Conservation (phyloP, 1,140 invertebrate genomes). For the Listronotus oregonensis region DNA sequence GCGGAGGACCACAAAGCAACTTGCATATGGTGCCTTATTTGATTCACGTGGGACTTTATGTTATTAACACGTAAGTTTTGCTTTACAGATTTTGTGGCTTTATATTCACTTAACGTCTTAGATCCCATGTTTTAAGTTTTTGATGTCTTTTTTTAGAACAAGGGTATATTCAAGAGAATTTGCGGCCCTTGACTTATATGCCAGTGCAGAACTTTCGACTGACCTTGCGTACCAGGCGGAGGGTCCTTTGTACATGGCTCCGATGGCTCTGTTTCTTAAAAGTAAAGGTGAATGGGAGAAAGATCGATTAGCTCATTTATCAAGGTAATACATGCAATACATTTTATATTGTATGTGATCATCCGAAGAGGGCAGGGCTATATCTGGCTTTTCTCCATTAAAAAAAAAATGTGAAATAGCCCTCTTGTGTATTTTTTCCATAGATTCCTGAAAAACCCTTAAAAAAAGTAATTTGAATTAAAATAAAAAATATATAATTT, state of each 20-base stretch:
- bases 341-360: too few relatives aligned
- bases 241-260: conserved; percentile 84
- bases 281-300: conserved; percentile 72
- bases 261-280: conserved; percentile 79
- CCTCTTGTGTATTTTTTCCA: too few relatives aligned
- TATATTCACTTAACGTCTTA: too few relatives aligned
- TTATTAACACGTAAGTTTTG: conserved; percentile 84
- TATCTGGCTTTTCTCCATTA: too few relatives aligned
- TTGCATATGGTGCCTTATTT: conserved; percentile 95
- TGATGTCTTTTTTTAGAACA: conserved; percentile 72
- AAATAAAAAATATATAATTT: too few relatives aligned
- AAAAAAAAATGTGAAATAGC: too few relatives aligned
- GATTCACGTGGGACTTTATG: conserved; percentile 93
- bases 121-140: too few relatives aligned
- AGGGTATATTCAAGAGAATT: conserved; percentile 76
- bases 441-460: too few relatives aligned
- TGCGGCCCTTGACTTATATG: conserved; percentile 69
- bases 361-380: too few relatives aligned
- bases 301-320: conserved; percentile 72
- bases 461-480: too few relatives aligned
- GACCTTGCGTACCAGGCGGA: conserved; percentile 88
- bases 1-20: conserved; percentile 95
- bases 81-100: too few relatives aligned
- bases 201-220: conserved; percentile 66
- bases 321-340: conserved; percentile 43